phyloP scores from a whole-genome alignment of 1,140 invertebrate genomes.

The Sipha flava region DNA sequence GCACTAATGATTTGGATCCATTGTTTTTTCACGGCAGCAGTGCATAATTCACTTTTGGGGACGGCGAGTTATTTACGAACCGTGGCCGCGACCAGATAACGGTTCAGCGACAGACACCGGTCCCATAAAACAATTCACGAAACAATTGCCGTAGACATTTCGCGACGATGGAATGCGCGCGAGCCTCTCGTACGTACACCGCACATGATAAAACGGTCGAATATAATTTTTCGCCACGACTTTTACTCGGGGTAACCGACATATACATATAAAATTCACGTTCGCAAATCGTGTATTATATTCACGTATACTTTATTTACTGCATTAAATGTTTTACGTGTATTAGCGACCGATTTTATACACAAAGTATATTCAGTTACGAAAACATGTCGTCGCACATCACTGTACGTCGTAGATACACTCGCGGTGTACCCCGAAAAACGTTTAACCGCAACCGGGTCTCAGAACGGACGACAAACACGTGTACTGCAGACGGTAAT shows the following conservation, averaged over 20 bases:
- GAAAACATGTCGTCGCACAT: not conserved
- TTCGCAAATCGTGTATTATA: too few species aligned
- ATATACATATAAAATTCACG: too few species aligned
- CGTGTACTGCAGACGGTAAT: too few species aligned
- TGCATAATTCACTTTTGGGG: conserved; percentile 12
- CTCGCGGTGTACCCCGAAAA: not conserved
- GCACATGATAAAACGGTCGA: not conserved
- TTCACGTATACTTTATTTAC: too few species aligned
- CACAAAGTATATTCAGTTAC: not conserved
- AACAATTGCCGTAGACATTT: conserved; percentile 19
- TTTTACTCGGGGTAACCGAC: not conserved
- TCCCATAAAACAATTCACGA: not conserved
- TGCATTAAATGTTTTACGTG: too few species aligned
- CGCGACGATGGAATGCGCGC: conserved; percentile 2
- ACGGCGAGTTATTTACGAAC: not conserved
- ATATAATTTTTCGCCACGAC: not conserved
- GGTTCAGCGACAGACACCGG: not conserved
- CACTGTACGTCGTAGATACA: too few species aligned
- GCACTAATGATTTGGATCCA: conserved; percentile 1
- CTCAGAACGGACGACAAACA: too few species aligned
- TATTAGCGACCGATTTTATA: too few species aligned
- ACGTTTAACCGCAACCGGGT: too few species aligned
- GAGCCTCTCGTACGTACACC: not conserved
- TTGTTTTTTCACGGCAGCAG: not conserved
- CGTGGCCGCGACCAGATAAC: not conserved